Evolutionary conservation across 2,888 invertebrate genomes (phyloP).

Genomic region (Nemurella pictetii): DNA sequence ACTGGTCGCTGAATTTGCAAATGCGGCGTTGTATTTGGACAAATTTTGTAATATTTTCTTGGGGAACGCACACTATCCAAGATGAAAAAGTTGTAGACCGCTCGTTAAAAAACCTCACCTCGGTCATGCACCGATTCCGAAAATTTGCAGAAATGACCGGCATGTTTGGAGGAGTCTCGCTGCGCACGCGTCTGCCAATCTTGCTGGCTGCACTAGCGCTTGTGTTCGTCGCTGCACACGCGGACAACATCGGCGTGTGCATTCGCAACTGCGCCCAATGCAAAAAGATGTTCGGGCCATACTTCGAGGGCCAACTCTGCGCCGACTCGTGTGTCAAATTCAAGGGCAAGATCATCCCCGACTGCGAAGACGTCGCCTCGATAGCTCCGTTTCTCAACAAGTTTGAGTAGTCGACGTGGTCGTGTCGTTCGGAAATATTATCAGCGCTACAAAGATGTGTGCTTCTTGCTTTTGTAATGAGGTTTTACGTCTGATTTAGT

Average conservation of each 20-base stretch:
- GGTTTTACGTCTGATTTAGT: too few relatives aligned
- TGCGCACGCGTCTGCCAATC: not conserved
- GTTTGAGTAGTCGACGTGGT: conserved; percentile 53
- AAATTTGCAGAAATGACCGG: not conserved
- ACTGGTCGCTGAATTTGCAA: too few relatives aligned
- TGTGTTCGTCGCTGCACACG: not conserved
- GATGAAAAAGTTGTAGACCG: too few relatives aligned
- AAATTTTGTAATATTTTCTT: too few relatives aligned
- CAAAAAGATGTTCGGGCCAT: conserved; percentile 83
- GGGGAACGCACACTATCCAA: too few relatives aligned
- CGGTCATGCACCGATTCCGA: too few relatives aligned
- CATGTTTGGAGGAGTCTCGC: not conserved
- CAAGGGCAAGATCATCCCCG: conserved; percentile 81
- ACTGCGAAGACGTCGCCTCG: conserved; percentile 80
- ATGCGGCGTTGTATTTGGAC: too few relatives aligned
- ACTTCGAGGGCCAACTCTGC: conserved; percentile 84
- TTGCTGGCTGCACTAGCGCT: conserved; percentile 16
- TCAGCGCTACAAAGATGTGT: too few relatives aligned
- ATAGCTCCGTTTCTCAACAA: conserved; percentile 77
- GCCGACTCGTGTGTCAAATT: conserved; percentile 83
- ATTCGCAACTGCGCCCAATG: conserved; percentile 88
- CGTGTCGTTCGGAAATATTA: too few relatives aligned
- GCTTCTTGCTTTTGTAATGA: too few relatives aligned
- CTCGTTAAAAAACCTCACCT: too few relatives aligned
- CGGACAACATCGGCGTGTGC: conserved; percentile 61